A percentile compares a stretch with the other conserved stretches of the same genome.
Evolutionary conservation across 2,888 invertebrate genomes (phyloP).

Genomic region (Galeopsomyia nigrocyanea): DNA sequence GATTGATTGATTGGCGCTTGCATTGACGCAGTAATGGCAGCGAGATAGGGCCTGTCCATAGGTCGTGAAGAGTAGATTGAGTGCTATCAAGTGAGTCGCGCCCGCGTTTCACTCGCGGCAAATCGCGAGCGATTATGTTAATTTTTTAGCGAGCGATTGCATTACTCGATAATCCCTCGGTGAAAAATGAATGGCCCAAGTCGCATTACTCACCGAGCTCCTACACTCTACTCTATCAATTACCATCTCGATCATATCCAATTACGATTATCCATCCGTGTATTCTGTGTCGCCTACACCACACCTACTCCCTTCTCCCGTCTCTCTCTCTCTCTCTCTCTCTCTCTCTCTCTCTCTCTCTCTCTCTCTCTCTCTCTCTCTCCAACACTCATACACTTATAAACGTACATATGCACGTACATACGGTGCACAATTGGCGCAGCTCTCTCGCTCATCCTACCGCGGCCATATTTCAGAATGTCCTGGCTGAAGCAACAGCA

Average conservation of each 20-base stretch:
- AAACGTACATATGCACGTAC: too few relatives aligned
- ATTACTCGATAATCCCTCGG: slow-evolving; percentile 36
- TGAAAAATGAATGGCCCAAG: slow-evolving; percentile 37
- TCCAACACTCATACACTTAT: too few relatives aligned
- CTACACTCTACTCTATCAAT: too few relatives aligned
- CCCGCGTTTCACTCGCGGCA: too few relatives aligned
- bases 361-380: background rate
- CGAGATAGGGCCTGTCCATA: background rate
- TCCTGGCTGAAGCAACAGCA: slow-evolving; percentile 88
- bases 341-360: background rate
- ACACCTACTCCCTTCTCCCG: background rate
- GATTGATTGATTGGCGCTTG: too few relatives aligned
- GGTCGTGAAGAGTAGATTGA: too few relatives aligned
- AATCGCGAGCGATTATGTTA: too few relatives aligned
- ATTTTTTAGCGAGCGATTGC: too few relatives aligned
- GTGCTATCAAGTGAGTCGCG: too few relatives aligned
- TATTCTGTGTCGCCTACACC: slow-evolving; percentile 42
- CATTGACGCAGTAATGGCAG: slow-evolving; percentile 1
- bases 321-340: slow-evolving; percentile 11
- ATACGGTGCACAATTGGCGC: too few relatives aligned
- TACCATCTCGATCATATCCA: slow-evolving; percentile 21
- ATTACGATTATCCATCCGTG: slow-evolving; percentile 50
- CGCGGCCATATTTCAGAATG: slow-evolving; percentile 54
- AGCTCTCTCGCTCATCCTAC: too few relatives aligned
- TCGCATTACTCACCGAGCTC: too few relatives aligned